Evolutionary conservation across 2,113 vertebrate genomes (phyloP).

Genomic region (Halichoerus grypus): DNA sequence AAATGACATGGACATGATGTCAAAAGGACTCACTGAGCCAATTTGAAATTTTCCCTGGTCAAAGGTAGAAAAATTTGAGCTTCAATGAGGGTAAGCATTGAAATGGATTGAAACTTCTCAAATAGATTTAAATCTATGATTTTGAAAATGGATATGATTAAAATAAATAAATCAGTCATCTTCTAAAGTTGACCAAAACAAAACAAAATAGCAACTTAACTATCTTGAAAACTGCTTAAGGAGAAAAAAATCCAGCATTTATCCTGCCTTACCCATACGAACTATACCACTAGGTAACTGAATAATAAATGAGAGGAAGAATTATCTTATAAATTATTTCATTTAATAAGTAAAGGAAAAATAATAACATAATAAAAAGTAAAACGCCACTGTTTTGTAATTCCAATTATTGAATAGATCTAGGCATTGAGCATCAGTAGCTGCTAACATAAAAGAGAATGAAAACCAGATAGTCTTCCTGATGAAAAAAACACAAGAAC

Average conservation of each 20-base stretch:
- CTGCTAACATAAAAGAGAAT: not conserved
- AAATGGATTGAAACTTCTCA: not conserved
- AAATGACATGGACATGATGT: not conserved
- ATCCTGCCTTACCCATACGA: not conserved
- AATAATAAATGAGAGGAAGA: not conserved
- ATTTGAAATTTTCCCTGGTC: not conserved
- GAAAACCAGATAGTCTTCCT: not conserved
- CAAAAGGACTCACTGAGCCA: not conserved
- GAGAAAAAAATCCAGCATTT: not conserved
- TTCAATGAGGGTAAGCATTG: not conserved
- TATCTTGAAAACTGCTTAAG: not conserved
- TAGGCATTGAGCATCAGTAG: not conserved
- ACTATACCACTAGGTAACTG: not conserved
- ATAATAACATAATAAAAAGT: not conserved
- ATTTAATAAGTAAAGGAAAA: not conserved
- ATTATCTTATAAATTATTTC: not conserved
- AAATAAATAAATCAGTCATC: not conserved
- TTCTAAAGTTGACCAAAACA: not conserved
- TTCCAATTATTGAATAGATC: not conserved
- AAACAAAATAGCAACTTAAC: not conserved
- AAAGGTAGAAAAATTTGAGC: not conserved
- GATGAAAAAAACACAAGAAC: not conserved
- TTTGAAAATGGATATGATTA: not conserved
- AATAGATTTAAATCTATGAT: not conserved
- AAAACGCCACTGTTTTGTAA: not conserved